Conservation (phyloP, 1,140 invertebrate genomes). For the fruit fly (Drosophila melanogaster) region Release_6_plus_ISO1_MT NT_033777.3:8468501-8469000, state of each 20-base stretch:
- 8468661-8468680: slow-evolving; percentile 1
- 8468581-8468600: slow-evolving; percentile 61
- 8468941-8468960: slow-evolving; percentile 79
- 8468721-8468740: slow-evolving; percentile 70
- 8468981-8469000: slow-evolving; percentile 6
- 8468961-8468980: slow-evolving; percentile 51
- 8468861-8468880: slow-evolving; percentile 72
- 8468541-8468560: slow-evolving; percentile 70
- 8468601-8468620: slow-evolving; percentile 48
- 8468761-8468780: slow-evolving; percentile 8
- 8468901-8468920: neutral
- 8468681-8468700: slow-evolving; percentile 10
- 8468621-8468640: slow-evolving; percentile 59
- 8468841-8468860: slow-evolving; percentile 66
- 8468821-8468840: neutral
- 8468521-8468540: slow-evolving; percentile 40
- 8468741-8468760: slow-evolving; percentile 57
- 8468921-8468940: slow-evolving; percentile 54
- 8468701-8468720: slow-evolving; percentile 67
- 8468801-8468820: neutral
- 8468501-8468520: slow-evolving; percentile 57
- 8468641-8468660: slow-evolving; percentile 35
- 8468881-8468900: slow-evolving; percentile 15
- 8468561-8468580: slow-evolving; percentile 84
- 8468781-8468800: neutral